phyloP scores from a whole-genome alignment of 2,888 invertebrate genomes.

The Epicampocera succincta region DNA sequence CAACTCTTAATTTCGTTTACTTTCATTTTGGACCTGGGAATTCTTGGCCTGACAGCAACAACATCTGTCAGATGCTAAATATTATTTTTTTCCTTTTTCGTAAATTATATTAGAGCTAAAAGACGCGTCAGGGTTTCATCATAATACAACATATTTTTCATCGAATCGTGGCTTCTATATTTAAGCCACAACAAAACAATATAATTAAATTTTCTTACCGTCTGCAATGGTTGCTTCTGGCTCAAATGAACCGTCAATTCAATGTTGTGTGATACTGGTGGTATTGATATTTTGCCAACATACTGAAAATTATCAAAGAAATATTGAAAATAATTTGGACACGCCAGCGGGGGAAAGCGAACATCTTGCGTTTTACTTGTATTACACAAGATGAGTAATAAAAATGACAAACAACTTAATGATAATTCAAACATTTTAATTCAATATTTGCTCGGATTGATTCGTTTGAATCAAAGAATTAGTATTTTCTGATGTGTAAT shows the following conservation, averaged over 20 bases:
- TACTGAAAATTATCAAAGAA: constrained; percentile 60
- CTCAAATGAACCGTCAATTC: constrained; percentile 72
- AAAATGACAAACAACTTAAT: constrained; percentile 4
- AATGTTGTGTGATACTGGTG: constrained; percentile 59
- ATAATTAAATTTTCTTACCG: constrained; percentile 73
- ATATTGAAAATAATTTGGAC: constrained; percentile 75
- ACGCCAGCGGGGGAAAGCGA: constrained; percentile 72
- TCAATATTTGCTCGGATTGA: not conserved
- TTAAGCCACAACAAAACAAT: not conserved
- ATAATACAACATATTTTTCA: too few species aligned
- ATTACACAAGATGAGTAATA: constrained; percentile 25
- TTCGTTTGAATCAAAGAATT: not conserved
- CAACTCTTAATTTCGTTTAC: too few species aligned
- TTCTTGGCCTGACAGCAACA: too few species aligned
- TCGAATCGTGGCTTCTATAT: too few species aligned
- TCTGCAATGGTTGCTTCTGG: constrained; percentile 70
- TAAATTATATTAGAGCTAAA: too few species aligned
- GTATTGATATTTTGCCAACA: constrained; percentile 73
- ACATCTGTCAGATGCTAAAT: too few species aligned
- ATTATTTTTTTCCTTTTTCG: too few species aligned
- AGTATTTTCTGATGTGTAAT: not conserved
- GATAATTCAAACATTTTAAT: constrained; percentile 29
- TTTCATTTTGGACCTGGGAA: too few species aligned
- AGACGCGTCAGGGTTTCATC: too few species aligned
- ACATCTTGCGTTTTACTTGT: constrained; percentile 47